Percentiles rank a stretch among this genome's conserved stretches.
Evolutionary conservation across 2,888 invertebrate species (phyloP).

Genomic region (Cephalotes varians): DNA sequence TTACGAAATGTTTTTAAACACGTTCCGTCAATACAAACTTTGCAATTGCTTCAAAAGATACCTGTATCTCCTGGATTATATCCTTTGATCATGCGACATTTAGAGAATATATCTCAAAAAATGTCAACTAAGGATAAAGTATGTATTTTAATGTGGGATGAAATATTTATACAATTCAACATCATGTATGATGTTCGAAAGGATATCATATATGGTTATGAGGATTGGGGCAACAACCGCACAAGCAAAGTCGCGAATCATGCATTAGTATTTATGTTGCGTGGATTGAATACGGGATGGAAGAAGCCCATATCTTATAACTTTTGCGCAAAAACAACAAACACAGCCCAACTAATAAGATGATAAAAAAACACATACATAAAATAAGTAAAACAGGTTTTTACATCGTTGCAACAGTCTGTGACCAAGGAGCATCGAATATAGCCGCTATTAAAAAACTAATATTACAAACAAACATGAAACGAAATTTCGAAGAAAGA

Average conservation of each 20-base stretch:
- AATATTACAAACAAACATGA: neutral
- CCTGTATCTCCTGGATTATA: neutral
- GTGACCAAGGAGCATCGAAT: neutral
- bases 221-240: neutral
- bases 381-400: neutral
- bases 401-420: neutral
- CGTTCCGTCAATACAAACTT: neutral
- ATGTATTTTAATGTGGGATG: neutral
- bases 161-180: neutral
- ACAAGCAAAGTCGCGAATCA: neutral
- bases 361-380: neutral
- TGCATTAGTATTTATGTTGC: slow-evolving; percentile 3
- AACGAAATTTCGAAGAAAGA: neutral
- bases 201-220: too few relatives aligned
- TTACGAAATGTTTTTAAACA: too few relatives aligned
- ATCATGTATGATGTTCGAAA: too few relatives aligned
- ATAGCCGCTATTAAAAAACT: neutral
- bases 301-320: neutral
- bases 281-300: neutral
- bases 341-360: neutral
- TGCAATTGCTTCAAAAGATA: neutral
- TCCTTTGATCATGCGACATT: neutral
- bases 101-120: neutral
- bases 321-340: neutral
- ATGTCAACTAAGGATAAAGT: neutral